Percentiles rank a stretch among this genome's conserved stretches.
phyloP scores from a whole-genome alignment of 2,797 vertebrate species.

The Muscicapa striata region DNA sequence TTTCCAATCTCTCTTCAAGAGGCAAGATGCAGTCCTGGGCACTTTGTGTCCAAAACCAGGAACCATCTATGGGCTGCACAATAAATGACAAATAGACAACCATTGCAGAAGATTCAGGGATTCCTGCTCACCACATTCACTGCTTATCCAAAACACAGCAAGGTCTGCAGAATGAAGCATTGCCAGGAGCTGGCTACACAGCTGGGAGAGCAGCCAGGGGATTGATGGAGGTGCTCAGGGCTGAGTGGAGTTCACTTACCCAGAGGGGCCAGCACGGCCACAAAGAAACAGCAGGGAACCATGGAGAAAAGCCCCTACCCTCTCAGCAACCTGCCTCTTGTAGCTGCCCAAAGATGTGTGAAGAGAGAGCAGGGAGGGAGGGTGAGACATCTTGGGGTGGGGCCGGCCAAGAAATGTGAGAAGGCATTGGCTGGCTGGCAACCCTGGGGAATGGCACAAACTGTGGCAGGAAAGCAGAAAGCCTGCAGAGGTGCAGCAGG shows the following conservation, averaged over 20 bases:
- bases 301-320: not conserved
- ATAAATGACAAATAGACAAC: not conserved
- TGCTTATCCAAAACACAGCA: not conserved
- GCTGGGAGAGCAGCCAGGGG: not conserved
- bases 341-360: not conserved
- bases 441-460: not conserved
- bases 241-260: not conserved
- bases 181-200: not conserved
- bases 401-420: not conserved
- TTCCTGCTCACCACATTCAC: not conserved
- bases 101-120: not conserved
- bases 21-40: not conserved
- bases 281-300: not conserved
- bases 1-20: fast-evolving
- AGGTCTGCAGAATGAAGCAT: not conserved
- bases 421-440: not conserved
- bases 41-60: no score
- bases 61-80: fast-evolving
- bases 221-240: not conserved
- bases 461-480: not conserved
- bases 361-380: not conserved
- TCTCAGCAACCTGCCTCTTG: not conserved
- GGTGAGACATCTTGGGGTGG: not conserved
- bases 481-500: not conserved
- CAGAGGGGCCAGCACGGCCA: not conserved